Base-by-base conservation (phyloP, 2,888 invertebrate genomes). In the Homarus gammarus region DNA sequence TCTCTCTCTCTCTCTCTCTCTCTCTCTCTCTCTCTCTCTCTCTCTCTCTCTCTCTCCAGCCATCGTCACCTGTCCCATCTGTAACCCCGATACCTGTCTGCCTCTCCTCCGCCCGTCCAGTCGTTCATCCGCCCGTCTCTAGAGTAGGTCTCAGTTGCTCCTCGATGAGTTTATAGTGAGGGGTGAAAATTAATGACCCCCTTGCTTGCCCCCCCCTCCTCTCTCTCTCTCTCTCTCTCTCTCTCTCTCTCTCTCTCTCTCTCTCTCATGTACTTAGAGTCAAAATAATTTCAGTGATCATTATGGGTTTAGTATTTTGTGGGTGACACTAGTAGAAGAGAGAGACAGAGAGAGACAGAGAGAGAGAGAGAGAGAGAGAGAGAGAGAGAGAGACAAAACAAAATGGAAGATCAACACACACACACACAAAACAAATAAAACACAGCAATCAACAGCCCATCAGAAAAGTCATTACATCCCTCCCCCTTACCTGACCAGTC, bases 21-120 rank as follows among this genome's bases (percentile, higher is more conserved):
- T 36, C 31, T 33, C 33, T 27, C 75, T 75, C 1, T 75, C 75
- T 75, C 75, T 27, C 75, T 75, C 31, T 27, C 75, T 75, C 31
- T 75, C 1, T 75, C 77, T 15, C 38, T 72, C 38, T 12, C 33
- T 15, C 72, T 72, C 72, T 33, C 38, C 27, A 8, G 70, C 18
- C 70, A 68, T 18, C 31, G 8, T 31, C 70, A 12, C 31, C 27
- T 12, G 70, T 27, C 12, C 33, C 27, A 12, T 49, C 44, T 49
- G 10, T 1, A 49, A 1, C 51, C 44, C 51, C 15, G n/a, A n/a
- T n/a, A n/a, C n/a, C 51, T 18, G 12, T 44, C 12, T 6, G 12
- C 15, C 22, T 22, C 51, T 8, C 10, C 51, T 49, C 44, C 10
- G 12, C 44, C 44, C 44, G 6, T 49, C 44, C 44, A 49, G 6